phyloP scores from a whole-genome alignment of 1,140 invertebrate species.

The Ylistrum balloti region DNA sequence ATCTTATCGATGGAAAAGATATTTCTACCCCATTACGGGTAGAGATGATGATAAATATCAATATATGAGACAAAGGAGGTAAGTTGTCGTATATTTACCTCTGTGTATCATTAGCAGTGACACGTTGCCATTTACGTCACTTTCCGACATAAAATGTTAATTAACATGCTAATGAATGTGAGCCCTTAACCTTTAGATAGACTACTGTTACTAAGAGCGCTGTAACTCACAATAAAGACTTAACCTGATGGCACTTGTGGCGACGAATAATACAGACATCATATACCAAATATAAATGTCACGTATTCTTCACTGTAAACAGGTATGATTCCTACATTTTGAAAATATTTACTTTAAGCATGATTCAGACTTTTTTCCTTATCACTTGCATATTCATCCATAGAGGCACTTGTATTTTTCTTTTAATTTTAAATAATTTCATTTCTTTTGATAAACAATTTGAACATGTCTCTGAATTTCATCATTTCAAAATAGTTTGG shows the following conservation, averaged over 20 bases:
- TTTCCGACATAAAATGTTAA: slow-evolving; percentile 8
- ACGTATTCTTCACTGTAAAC: neutral
- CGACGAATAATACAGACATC: neutral
- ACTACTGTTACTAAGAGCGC: neutral
- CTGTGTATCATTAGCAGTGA: neutral
- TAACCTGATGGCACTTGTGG: neutral
- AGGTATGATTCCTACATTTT: too few species aligned
- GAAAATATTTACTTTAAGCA: too few species aligned
- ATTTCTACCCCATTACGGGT: neutral
- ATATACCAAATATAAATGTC: neutral
- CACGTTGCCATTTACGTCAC: slow-evolving; percentile 30
- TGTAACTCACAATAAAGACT: neutral
- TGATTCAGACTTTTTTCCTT: too few species aligned
- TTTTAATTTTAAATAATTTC: too few species aligned
- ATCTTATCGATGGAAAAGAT: neutral
- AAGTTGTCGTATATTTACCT: neutral
- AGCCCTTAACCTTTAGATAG: neutral
- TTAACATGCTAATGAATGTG: neutral
- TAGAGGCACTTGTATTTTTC: too few species aligned
- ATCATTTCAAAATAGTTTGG: too few species aligned
- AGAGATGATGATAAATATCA: neutral
- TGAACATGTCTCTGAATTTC: too few species aligned
- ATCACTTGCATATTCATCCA: too few species aligned
- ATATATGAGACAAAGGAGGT: neutral
- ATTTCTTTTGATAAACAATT: too few species aligned